phyloP scores from a whole-genome alignment of 2,113 vertebrate species.

The Aix galericulata region DNA sequence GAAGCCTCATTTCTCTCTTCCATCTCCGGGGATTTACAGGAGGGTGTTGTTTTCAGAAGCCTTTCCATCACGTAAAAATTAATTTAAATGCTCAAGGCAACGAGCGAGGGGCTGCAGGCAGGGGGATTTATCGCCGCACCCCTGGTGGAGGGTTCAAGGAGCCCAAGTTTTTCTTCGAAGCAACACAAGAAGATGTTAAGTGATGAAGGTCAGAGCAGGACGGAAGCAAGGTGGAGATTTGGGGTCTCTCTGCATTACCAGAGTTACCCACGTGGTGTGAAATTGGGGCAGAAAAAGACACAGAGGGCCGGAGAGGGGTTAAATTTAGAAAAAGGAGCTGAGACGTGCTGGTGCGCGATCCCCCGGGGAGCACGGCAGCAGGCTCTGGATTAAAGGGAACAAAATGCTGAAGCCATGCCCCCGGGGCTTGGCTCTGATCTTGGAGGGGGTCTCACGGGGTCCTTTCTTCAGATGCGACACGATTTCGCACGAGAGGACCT shows the following conservation, averaged over 20 bases:
- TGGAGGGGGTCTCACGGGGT: not conserved
- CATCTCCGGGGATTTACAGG: not conserved
- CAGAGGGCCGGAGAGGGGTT: not conserved
- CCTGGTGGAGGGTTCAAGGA: not conserved
- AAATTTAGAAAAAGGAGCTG: not conserved
- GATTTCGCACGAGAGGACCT: not conserved
- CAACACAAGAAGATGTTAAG: not conserved
- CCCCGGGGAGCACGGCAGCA: no score
- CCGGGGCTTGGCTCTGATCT: not conserved
- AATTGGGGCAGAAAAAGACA: not conserved
- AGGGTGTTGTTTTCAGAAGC: not conserved
- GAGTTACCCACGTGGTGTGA: not conserved
- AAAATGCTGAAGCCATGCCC: not conserved
- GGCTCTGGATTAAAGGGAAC: not conserved
- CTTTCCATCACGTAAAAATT: accelerated
- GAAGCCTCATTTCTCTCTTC: not conserved
- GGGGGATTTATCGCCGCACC: accelerated
- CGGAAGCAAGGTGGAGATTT: not conserved
- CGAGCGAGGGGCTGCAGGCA: not conserved
- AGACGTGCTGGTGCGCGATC: not conserved
- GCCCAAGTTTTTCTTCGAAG: not conserved
- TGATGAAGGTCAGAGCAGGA: not conserved
- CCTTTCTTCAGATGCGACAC: not conserved
- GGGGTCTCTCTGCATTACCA: not conserved
- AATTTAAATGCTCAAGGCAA: not conserved